phyloP scores from a whole-genome alignment of 2,888 invertebrate species.

The Cinara cedri region DNA sequence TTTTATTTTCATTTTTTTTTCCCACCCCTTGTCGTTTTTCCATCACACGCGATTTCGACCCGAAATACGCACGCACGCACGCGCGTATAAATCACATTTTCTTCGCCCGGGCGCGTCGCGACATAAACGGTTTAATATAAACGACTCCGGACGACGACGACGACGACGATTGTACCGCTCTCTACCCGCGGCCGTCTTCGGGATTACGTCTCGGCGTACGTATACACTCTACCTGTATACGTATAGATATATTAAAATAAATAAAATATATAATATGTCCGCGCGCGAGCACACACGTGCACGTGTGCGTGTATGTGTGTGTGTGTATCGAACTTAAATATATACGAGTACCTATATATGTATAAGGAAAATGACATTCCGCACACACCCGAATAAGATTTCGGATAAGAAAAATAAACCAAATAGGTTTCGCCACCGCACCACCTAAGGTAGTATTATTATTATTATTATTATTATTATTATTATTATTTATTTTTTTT shows the following conservation, averaged over 20 bases:
- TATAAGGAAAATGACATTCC: constrained; percentile 27
- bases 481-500: background rate
- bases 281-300: too few species aligned
- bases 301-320: too few species aligned
- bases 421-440: constrained; percentile 20
- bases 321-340: background rate
- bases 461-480: too few species aligned
- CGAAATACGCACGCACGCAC: background rate
- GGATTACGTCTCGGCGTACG: background rate
- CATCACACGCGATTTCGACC: constrained; percentile 38
- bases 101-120: background rate
- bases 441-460: too few species aligned
- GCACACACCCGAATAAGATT: constrained; percentile 16
- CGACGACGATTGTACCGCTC: too few species aligned
- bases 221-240: background rate
- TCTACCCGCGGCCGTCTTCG: background rate
- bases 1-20: background rate
- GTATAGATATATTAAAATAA: background rate
- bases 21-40: background rate
- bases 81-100: constrained; percentile 41
- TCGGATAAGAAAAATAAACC: constrained; percentile 35
- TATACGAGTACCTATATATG: background rate
- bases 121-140: constrained; percentile 51
- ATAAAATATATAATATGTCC: too few species aligned
- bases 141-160: background rate